phyloP scores from a whole-genome alignment of 92 coral and sea anemone species.

The Porites divaricata region DNA sequence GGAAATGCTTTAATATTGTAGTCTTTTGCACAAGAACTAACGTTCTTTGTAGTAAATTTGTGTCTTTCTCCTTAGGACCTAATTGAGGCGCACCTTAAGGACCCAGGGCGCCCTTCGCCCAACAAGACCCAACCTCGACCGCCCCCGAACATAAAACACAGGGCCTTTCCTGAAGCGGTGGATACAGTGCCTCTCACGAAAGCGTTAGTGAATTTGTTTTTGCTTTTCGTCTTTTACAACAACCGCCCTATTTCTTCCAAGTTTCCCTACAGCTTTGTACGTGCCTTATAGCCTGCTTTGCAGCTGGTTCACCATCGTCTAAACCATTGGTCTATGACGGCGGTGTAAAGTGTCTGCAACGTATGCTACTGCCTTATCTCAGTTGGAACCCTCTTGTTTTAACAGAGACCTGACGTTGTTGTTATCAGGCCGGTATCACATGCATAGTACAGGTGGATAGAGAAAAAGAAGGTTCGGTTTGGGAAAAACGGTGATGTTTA shows the following conservation, averaged over 20 bases:
- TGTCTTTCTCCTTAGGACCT: slow-evolving; percentile 52
- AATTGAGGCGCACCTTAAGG: slow-evolving; percentile 78
- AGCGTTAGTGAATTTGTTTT: slow-evolving; percentile 70
- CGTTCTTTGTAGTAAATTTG: not conserved
- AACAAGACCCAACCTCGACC: slow-evolving; percentile 55
- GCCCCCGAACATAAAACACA: slow-evolving; percentile 59
- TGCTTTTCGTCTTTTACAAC: not conserved
- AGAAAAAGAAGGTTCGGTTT: no score
- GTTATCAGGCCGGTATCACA: no score
- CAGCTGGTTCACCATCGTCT: no score
- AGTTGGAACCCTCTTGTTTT: no score
- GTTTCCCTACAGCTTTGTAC: not conserved
- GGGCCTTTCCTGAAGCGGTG: slow-evolving; percentile 86
- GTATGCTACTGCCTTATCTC: no score
- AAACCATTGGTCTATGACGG: no score
- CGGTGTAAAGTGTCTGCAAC: no score
- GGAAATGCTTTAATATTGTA: no score
- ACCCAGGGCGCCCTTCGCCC: slow-evolving; percentile 87
- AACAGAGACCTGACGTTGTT: no score
- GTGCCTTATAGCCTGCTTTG: no score
- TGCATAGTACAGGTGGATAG: no score
- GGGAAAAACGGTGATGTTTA: no score
- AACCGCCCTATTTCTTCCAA: not conserved
- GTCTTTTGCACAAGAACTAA: not conserved
- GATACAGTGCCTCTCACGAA: slow-evolving; percentile 80